phyloP scores from a whole-genome alignment of 2,113 vertebrate species.

The Sander vitreus region DNA sequence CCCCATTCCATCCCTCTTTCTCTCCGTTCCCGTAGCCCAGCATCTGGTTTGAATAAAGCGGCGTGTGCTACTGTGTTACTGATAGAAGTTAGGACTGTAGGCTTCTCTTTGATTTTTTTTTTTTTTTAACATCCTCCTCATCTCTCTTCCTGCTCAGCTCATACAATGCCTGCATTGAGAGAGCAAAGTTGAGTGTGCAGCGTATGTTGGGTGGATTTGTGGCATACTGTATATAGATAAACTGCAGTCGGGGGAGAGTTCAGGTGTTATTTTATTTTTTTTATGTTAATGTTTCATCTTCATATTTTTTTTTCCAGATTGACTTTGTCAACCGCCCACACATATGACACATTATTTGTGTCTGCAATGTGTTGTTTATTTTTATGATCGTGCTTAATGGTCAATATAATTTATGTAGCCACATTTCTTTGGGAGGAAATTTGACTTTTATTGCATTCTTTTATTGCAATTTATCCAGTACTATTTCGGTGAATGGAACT shows the following conservation, averaged over 20 bases:
- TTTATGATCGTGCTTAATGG: conserved; percentile 20
- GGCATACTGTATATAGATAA: not conserved
- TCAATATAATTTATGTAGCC: not conserved
- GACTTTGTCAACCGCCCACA: not conserved
- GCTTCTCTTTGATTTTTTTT: conserved; percentile 72
- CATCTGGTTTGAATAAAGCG: conserved; percentile 90
- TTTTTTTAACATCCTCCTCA: conserved; percentile 42
- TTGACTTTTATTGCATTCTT: conserved; percentile 5
- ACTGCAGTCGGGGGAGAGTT: not conserved
- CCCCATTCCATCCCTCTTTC: conserved; percentile 49
- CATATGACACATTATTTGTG: conserved; percentile 12
- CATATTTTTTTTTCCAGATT: conserved; percentile 4
- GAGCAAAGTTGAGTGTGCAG: conserved; percentile 37
- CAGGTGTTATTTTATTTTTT: conserved; percentile 1
- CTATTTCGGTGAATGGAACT: not conserved
- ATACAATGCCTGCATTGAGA: conserved; percentile 54
- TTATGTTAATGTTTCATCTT: not conserved
- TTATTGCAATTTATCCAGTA: not conserved
- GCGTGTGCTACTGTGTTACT: conserved; percentile 84
- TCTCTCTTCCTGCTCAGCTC: conserved; percentile 66
- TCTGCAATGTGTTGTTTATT: conserved; percentile 12
- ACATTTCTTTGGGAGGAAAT: conserved; percentile 26
- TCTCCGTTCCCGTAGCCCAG: conserved; percentile 43
- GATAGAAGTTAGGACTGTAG: conserved; percentile 79
- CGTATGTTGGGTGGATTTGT: conserved; percentile 35